These are phyloP conservation scores for Augochlorella aurata DNA, from an alignment of 2,888 invertebrate genomes.

Conservation along the genomic window DNA sequence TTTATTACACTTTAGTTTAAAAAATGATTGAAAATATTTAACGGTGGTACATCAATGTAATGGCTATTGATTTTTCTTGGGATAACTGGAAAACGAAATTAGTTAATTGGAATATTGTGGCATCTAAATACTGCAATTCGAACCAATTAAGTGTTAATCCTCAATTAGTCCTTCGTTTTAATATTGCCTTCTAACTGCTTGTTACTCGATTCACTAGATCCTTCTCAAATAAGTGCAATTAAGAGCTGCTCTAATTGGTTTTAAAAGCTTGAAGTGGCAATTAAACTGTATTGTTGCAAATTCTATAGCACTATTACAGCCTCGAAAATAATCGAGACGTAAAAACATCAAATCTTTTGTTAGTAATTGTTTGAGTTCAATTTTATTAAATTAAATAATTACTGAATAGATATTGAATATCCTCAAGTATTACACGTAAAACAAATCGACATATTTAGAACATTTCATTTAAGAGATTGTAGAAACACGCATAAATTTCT, in stretches of 20 bases:
- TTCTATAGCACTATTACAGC: not conserved
- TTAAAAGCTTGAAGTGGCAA: not conserved
- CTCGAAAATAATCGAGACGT: not conserved
- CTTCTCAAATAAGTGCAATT: not conserved
- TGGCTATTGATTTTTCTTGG: not conserved
- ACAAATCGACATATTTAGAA: not conserved
- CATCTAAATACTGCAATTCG: not conserved
- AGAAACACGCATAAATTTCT: not conserved
- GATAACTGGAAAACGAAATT: not conserved
- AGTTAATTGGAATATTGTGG: not conserved
- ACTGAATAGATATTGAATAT: not conserved
- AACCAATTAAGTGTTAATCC: not conserved
- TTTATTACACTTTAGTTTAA: not conserved
- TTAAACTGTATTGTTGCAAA: not conserved
- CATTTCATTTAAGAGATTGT: not conserved
- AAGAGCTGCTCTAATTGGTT: not conserved
- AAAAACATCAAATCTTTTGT: not conserved
- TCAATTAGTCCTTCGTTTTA: not conserved
- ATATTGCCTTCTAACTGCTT: not conserved
- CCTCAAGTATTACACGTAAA: not conserved
- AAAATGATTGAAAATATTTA: not conserved
- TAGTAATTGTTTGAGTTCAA: not conserved
- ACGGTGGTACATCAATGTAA: not conserved
- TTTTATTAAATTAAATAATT: not conserved
- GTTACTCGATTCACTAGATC: not conserved